Evolutionary conservation across 1,140 invertebrate species (phyloP).

Genomic region (Proctacanthus coquilletti): DNA sequence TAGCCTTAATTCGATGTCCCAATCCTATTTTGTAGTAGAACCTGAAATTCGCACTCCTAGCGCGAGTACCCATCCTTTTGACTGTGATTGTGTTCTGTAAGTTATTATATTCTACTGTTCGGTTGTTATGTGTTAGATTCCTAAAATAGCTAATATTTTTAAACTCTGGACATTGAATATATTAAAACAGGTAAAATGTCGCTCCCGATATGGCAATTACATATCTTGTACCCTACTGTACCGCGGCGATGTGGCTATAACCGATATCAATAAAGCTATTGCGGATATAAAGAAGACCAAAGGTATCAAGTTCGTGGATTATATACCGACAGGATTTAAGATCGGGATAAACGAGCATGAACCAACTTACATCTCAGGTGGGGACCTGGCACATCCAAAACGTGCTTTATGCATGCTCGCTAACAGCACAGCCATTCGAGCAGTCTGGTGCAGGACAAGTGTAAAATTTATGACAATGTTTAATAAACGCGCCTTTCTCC

Average conservation of each 20-base stretch:
- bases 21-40: too few species aligned
- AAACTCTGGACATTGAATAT: background rate
- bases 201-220: conserved; percentile 38
- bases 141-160: conserved; percentile 32
- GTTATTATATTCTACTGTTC: too few species aligned
- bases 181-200: conserved; percentile 36
- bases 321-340: conserved; percentile 59
- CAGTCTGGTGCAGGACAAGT: conserved; percentile 20
- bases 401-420: conserved; percentile 23
- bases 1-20: too few species aligned
- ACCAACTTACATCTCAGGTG: conserved; percentile 48
- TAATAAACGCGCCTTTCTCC: conserved; percentile 21
- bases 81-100: too few species aligned
- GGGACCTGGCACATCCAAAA: conserved; percentile 47
- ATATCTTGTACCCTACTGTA: conserved; percentile 47
- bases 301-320: conserved; percentile 51
- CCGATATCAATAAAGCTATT: conserved; percentile 56
- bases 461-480: conserved; percentile 23
- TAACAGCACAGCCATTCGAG: conserved; percentile 35
- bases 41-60: too few species aligned
- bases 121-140: conserved; percentile 30
- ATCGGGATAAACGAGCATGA: conserved; percentile 50
- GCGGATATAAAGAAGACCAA: conserved; percentile 50
- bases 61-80: too few species aligned
- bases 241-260: conserved; percentile 47